A percentile compares a stretch with the other conserved stretches of the same genome.
These are phyloP conservation scores for Sminthurinus aureus DNA, from an alignment of 2,888 invertebrate species.

Conservation along the genomic window DNA sequence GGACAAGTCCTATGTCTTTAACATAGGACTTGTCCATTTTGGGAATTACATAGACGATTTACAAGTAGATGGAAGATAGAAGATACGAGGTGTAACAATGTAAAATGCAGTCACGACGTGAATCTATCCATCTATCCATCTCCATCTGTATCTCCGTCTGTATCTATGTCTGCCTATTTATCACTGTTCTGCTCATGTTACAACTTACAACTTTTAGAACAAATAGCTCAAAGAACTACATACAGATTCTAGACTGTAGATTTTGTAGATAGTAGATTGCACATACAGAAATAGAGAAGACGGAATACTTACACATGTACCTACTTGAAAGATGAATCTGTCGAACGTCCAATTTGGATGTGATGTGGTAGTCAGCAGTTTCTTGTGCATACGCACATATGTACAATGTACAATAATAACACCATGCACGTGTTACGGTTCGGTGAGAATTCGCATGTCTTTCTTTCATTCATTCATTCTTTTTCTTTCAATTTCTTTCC, in stretches of 20 bases:
- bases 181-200: background rate
- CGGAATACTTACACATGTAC: background rate
- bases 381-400: background rate
- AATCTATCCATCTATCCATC: constrained; percentile 14
- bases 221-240: background rate
- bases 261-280: background rate
- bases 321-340: background rate
- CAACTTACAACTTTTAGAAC: background rate
- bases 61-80: too few species aligned
- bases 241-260: too few species aligned
- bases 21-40: too few species aligned
- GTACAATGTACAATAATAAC: background rate
- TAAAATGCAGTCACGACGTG: constrained; percentile 18
- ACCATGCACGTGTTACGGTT: constrained; percentile 12
- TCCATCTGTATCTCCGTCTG: background rate
- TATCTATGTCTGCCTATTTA: background rate
- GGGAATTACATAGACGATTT: too few species aligned
- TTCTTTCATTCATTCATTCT: background rate
- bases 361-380: background rate
- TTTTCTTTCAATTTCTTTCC: background rate
- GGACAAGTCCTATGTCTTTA: too few species aligned
- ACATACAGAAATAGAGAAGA: background rate
- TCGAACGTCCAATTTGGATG: background rate
- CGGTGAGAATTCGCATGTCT: constrained; percentile 15
- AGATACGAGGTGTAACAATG: constrained; percentile 17